A percentile compares a stretch with the other conserved stretches of the same genome.
These are phyloP conservation scores for Hydraecia micacea DNA, from an alignment of 2,888 invertebrate genomes.

Conservation along the genomic window DNA sequence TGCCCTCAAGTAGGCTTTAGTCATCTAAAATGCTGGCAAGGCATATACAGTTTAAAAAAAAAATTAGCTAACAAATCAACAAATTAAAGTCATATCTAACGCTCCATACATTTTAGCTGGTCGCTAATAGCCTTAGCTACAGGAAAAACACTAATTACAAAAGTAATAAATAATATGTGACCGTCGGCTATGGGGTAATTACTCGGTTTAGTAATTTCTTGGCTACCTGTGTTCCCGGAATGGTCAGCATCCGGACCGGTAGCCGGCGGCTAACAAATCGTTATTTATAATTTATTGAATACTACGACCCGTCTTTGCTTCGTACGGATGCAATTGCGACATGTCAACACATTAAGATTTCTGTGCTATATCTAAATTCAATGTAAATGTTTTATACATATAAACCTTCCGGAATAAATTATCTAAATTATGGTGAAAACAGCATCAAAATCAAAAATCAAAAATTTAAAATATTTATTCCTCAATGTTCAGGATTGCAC, in stretches of 20 bases:
- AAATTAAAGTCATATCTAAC: slow-evolving; percentile 5
- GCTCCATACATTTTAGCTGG: slow-evolving; percentile 12
- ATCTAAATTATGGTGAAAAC: background rate
- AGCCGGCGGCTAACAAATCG: slow-evolving; percentile 67
- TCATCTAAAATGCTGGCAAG: background rate
- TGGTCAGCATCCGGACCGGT: slow-evolving; percentile 75
- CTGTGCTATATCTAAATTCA: no score
- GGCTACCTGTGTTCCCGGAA: slow-evolving; percentile 86
- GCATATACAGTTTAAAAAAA: background rate
- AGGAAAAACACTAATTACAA: slow-evolving; percentile 67
- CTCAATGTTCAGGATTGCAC: no score
- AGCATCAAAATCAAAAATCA: no score
- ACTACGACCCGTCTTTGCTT: background rate
- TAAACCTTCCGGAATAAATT: background rate
- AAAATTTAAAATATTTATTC: no score
- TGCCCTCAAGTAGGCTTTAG: background rate
- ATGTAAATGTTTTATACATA: background rate
- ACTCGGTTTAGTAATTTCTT: slow-evolving; percentile 84
- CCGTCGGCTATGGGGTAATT: slow-evolving; percentile 78
- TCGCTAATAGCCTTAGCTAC: slow-evolving; percentile 31
- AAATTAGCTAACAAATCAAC: background rate
- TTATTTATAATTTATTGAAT: slow-evolving; percentile 62
- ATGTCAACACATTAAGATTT: background rate
- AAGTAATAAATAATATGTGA: slow-evolving; percentile 72
- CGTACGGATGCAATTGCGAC: background rate